phyloP scores from a whole-genome alignment of 64 coral and sea anemone species.

The Platygyra sinensis region DNA sequence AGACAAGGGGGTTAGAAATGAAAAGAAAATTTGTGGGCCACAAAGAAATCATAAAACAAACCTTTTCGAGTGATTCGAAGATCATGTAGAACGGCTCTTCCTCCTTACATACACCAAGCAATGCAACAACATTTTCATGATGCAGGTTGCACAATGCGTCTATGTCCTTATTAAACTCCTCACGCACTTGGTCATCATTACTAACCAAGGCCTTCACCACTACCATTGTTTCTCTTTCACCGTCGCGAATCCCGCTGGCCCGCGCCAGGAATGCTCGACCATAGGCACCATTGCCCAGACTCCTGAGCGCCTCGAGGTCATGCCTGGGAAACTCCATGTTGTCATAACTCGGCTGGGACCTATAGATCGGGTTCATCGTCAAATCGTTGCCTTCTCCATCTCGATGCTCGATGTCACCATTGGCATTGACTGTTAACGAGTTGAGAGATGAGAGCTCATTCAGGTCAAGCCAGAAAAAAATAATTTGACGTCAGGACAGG shows the following conservation, averaged over 20 bases:
- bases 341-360: slow-evolving; percentile 65
- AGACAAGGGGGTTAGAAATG: too few species aligned
- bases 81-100: slow-evolving; percentile 90
- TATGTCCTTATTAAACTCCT: slow-evolving; percentile 84
- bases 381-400: slow-evolving; percentile 66
- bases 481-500: not conserved
- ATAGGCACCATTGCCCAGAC: slow-evolving; percentile 87
- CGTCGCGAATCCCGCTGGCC: slow-evolving; percentile 87
- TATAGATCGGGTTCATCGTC: slow-evolving; percentile 64
- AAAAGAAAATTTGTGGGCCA: too few species aligned
- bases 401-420: slow-evolving; percentile 70
- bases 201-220: slow-evolving; percentile 85
- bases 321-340: slow-evolving; percentile 91
- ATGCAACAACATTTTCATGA: slow-evolving; percentile 71
- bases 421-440: slow-evolving; percentile 14
- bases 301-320: slow-evolving; percentile 82
- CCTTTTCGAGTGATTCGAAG: slow-evolving; percentile 94
- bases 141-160: slow-evolving; percentile 58
- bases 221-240: slow-evolving; percentile 89
- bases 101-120: slow-evolving; percentile 90
- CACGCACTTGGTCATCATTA: slow-evolving; percentile 78
- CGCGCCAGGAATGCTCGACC: slow-evolving; percentile 84
- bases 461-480: too few species aligned
- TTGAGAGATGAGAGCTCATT: not conserved
- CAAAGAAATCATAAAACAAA: slow-evolving; percentile 4